Conservation (phyloP, 2,888 invertebrate species). For the Ichneumoninae sp. region DNA sequence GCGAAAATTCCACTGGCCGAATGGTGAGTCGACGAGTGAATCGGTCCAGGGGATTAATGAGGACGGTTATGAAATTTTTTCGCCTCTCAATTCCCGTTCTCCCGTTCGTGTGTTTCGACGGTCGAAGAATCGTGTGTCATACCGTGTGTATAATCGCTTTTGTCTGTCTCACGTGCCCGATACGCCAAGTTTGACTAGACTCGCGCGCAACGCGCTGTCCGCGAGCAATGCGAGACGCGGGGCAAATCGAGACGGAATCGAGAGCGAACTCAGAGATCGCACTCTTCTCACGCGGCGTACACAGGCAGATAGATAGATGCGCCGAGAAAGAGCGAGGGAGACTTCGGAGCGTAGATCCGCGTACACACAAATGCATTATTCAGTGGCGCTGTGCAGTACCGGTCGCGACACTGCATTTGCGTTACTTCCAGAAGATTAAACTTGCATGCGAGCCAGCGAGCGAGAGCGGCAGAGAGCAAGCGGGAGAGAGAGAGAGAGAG, state of each 20-base stretch:
- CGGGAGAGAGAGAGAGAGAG: conserved; percentile 9
- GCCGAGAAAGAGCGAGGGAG: conserved; percentile 9
- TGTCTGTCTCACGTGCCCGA: background rate
- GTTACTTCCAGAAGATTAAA: conserved; percentile 84
- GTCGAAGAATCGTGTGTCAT: background rate
- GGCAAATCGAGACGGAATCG: background rate
- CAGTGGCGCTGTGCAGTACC: conserved; percentile 65
- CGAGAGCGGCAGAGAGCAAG: conserved; percentile 18
- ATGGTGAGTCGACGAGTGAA: too few relatives aligned
- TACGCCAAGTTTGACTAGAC: background rate
- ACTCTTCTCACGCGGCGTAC: background rate
- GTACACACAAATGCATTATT: conserved; percentile 79
- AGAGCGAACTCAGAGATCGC: conserved; percentile 1
- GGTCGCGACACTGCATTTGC: conserved; percentile 75
- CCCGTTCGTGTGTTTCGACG: too few relatives aligned
- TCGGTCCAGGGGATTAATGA: too few relatives aligned
- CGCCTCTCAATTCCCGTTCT: too few relatives aligned
- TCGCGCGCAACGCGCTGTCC: background rate
- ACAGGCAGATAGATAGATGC: background rate
- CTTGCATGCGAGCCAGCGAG: conserved; percentile 75
- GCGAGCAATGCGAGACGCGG: background rate
- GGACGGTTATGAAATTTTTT: too few relatives aligned
- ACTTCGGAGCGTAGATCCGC: conserved; percentile 68
- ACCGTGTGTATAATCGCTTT: background rate
- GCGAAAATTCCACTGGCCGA: too few relatives aligned